phyloP scores from a whole-genome alignment of 2,888 invertebrate genomes.

The Augochlorella aurata region DNA sequence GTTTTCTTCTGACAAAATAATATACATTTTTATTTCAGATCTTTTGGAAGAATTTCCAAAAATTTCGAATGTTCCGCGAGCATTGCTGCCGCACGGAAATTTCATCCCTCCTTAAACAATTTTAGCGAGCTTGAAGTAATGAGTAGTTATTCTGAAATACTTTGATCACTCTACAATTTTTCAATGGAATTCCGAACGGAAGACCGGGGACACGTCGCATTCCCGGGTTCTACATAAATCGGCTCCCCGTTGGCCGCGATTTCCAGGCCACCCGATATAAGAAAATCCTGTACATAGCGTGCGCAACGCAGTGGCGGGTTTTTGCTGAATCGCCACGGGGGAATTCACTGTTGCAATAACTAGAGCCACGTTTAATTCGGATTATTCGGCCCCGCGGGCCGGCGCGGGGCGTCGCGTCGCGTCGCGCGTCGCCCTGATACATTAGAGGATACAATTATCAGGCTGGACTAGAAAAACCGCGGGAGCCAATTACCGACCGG shows the following conservation, averaged over 20 bases:
- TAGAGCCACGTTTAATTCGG: background rate
- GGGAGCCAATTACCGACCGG: conserved; percentile 25
- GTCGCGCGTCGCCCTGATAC: background rate
- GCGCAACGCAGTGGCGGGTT: background rate
- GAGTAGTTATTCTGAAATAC: too few species aligned
- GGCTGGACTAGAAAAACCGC: conserved; percentile 25
- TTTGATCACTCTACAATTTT: too few species aligned
- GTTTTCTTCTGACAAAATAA: too few species aligned
- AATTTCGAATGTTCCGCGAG: too few species aligned
- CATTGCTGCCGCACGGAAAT: too few species aligned
- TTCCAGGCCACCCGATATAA: background rate
- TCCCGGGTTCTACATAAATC: background rate
- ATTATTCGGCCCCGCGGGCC: conserved; percentile 8
- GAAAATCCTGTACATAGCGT: background rate
- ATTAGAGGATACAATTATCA: conserved; percentile 15
- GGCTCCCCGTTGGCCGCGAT: background rate
- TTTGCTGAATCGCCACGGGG: background rate
- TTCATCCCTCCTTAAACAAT: too few species aligned
- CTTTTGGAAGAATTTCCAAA: too few species aligned
- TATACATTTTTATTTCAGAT: too few species aligned
- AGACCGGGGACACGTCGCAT: too few species aligned
- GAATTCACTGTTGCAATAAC: background rate
- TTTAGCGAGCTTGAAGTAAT: too few species aligned
- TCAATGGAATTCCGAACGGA: too few species aligned
- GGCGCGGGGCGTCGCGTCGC: too few species aligned